Conservation (phyloP, 2,888 invertebrate species). For the Drosophila anomelani region DNA sequence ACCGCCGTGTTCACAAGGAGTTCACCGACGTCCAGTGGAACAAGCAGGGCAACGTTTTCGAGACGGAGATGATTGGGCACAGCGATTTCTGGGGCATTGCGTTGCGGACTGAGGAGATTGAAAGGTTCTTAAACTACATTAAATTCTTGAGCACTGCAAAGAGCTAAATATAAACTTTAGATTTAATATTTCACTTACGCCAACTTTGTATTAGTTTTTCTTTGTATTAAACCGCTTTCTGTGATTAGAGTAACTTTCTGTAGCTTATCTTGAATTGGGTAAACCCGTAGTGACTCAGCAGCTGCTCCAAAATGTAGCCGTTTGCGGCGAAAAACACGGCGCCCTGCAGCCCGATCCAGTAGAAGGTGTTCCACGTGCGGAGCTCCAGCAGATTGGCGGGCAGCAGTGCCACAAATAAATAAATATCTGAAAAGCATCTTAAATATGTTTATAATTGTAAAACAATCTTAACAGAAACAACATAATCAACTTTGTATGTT, state of each 20-base stretch:
- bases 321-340: constrained; percentile 94
- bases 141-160: constrained; percentile 20
- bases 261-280: constrained; percentile 76
- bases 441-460: no score
- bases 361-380: constrained; percentile 91
- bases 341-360: constrained; percentile 93
- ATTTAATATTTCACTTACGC: constrained; percentile 1
- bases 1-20: constrained; percentile 21
- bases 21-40: constrained; percentile 25
- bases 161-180: not conserved
- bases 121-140: constrained; percentile 17
- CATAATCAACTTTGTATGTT: no score
- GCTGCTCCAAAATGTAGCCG: constrained; percentile 88
- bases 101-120: not conserved
- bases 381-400: constrained; percentile 97
- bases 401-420: constrained; percentile 84
- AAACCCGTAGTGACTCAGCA: constrained; percentile 80
- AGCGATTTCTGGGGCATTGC: not conserved
- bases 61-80: constrained; percentile 1
- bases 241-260: constrained; percentile 58
- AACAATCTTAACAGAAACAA: no score
- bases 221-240: constrained; percentile 12
- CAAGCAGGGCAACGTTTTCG: constrained; percentile 36
- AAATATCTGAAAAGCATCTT: no score
- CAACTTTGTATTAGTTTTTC: not conserved